Conservation (phyloP, 2,797 vertebrate species). For the Merluccius polli region DNA sequence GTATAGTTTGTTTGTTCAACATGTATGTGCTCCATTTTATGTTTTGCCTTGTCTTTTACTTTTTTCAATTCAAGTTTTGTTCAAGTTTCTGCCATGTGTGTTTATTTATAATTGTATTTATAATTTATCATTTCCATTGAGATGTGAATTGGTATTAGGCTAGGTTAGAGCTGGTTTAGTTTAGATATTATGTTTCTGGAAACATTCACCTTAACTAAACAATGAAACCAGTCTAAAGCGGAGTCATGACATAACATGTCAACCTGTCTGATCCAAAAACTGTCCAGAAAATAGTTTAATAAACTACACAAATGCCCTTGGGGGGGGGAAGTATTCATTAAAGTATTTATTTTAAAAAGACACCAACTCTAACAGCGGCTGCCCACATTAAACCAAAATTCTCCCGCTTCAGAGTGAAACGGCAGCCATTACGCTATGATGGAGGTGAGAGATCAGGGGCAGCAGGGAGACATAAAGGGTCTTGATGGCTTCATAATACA, state of each 20-base stretch:
- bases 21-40: background rate
- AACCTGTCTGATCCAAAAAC: too few relatives aligned
- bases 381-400: constrained; percentile 11
- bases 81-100: background rate
- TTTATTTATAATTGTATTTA: too few relatives aligned
- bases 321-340: background rate
- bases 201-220: background rate
- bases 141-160: too few relatives aligned
- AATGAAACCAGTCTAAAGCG: background rate
- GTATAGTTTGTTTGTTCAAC: background rate
- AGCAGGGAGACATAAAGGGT: constrained; percentile 56
- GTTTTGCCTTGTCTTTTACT: background rate
- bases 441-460: constrained; percentile 48
- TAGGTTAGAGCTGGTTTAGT: too few relatives aligned
- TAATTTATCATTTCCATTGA: too few relatives aligned
- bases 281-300: too few relatives aligned
- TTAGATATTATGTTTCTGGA: too few relatives aligned
- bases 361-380: background rate
- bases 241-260: background rate
- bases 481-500: constrained; percentile 54
- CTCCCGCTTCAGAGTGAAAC: constrained; percentile 18
- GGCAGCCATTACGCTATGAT: constrained; percentile 38
- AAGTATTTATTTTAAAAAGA: background rate
- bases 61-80: background rate
- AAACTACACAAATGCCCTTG: too few relatives aligned